A percentile compares a stretch with the other conserved stretches of the same genome.
Conservation (phyloP, 2,888 invertebrate species). For the Scrobipalpa costella region DNA sequence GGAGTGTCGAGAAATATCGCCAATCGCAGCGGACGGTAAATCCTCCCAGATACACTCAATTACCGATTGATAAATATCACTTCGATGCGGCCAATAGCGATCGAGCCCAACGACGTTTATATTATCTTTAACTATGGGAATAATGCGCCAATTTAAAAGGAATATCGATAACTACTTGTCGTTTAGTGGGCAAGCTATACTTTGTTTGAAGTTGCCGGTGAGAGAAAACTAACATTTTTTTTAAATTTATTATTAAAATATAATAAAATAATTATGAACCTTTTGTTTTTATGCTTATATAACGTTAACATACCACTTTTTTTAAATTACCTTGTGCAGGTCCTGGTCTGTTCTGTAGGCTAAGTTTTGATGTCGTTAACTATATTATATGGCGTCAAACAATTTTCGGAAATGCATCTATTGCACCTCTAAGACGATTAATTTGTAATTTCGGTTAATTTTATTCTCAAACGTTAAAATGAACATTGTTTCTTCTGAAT, state of each 20-base stretch:
- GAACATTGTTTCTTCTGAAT: too few relatives aligned
- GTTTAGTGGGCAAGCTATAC: neutral
- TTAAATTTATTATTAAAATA: neutral
- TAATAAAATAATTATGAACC: neutral
- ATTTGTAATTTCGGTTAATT: too few relatives aligned
- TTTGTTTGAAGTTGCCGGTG: neutral
- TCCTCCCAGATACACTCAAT: constrained; percentile 22
- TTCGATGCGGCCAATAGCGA: constrained; percentile 22
- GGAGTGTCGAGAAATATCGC: constrained; percentile 34
- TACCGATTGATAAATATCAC: constrained; percentile 24
- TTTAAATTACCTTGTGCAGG: too few relatives aligned
- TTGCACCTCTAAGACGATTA: too few relatives aligned
- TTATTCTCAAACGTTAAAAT: too few relatives aligned
- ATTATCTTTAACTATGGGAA: constrained; percentile 10
- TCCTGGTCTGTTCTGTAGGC: too few relatives aligned
- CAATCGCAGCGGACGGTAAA: constrained; percentile 18
- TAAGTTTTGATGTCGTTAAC: too few relatives aligned
- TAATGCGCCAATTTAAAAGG: constrained; percentile 10
- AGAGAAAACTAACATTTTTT: neutral
- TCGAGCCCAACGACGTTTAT: constrained; percentile 13
- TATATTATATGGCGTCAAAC: too few relatives aligned
- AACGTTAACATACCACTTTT: too few relatives aligned
- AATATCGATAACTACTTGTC: neutral
- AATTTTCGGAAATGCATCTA: too few relatives aligned
- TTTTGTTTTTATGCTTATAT: too few relatives aligned